Conservation (phyloP, 2,888 invertebrate genomes). For the Microplitis manilae region DNA sequence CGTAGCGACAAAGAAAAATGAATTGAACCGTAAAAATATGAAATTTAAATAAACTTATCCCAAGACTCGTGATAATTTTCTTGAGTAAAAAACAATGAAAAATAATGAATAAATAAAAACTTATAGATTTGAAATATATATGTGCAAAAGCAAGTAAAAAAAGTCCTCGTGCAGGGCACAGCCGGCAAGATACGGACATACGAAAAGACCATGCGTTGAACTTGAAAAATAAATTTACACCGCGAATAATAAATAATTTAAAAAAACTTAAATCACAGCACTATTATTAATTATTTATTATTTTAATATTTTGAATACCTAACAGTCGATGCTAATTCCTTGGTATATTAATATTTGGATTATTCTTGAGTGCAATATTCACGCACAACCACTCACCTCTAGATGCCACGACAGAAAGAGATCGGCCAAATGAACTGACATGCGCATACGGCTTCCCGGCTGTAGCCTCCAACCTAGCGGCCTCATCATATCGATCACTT, state of each 20-base stretch:
- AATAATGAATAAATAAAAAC: not conserved
- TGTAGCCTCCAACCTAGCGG: slow-evolving; percentile 58
- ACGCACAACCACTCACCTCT: slow-evolving; percentile 70
- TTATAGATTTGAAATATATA: not conserved
- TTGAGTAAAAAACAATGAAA: not conserved
- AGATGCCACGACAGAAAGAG: slow-evolving; percentile 71
- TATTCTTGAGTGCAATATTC: slow-evolving; percentile 53
- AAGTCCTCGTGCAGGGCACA: slow-evolving; percentile 37
- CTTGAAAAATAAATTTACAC: slow-evolving; percentile 43
- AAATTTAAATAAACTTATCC: not conserved
- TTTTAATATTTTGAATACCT: slow-evolving; percentile 60
- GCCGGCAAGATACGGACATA: slow-evolving; percentile 39
- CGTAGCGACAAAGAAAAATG: slow-evolving; percentile 2
- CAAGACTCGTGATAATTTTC: slow-evolving; percentile 11
- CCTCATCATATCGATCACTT: slow-evolving; percentile 56
- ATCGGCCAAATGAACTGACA: slow-evolving; percentile 66
- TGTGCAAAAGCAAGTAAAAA: not conserved
- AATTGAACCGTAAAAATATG: not conserved
- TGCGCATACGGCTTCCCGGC: slow-evolving; percentile 65
- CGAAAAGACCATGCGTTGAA: slow-evolving; percentile 48
- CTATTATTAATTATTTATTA: slow-evolving; percentile 49
- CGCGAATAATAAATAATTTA: slow-evolving; percentile 38
- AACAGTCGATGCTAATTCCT: slow-evolving; percentile 57
- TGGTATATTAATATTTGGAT: slow-evolving; percentile 59
- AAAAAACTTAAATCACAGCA: slow-evolving; percentile 62